Percentiles rank a stretch among this genome's conserved stretches.
Conservation (phyloP, 2,797 vertebrate genomes). For the Macropus fuliginosus region DNA sequence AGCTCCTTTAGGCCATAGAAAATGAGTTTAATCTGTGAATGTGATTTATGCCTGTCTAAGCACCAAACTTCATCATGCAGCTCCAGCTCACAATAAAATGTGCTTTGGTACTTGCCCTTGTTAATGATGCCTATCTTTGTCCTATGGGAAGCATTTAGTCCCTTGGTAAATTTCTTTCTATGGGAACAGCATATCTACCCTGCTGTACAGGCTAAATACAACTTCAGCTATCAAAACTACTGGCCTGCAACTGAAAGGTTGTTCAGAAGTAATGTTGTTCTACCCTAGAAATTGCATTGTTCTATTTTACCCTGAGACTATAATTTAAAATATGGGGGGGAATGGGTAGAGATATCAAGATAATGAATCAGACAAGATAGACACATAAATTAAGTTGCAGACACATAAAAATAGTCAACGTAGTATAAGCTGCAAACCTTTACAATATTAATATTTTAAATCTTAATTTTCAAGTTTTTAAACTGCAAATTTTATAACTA, state of each 20-base stretch:
- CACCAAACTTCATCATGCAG: constrained; percentile 65
- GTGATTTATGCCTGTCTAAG: constrained; percentile 77
- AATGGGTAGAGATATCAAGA: constrained; percentile 10
- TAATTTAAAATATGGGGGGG: constrained; percentile 50
- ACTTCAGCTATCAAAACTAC: background rate
- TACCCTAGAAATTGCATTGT: constrained; percentile 45
- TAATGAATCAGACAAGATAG: constrained; percentile 60
- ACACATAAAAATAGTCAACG: constrained; percentile 33
- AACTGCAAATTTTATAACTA: background rate
- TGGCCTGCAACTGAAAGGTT: constrained; percentile 57
- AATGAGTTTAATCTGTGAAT: constrained; percentile 84
- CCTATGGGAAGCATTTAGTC: constrained; percentile 45
- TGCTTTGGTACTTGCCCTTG: constrained; percentile 41
- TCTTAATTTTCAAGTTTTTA: background rate
- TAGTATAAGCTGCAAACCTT: background rate
- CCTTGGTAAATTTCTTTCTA: constrained; percentile 34
- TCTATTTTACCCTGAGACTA: constrained; percentile 49
- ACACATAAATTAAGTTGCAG: constrained; percentile 51
- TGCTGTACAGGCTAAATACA: constrained; percentile 41
- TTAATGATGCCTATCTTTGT: constrained; percentile 62
- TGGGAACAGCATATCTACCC: background rate
- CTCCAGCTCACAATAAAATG: constrained; percentile 56
- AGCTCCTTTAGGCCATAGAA: constrained; percentile 82
- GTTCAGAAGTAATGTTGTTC: constrained; percentile 60
- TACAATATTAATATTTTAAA: constrained; percentile 13